phyloP scores from a whole-genome alignment of 2,888 invertebrate species.

The Biston betularia region DNA sequence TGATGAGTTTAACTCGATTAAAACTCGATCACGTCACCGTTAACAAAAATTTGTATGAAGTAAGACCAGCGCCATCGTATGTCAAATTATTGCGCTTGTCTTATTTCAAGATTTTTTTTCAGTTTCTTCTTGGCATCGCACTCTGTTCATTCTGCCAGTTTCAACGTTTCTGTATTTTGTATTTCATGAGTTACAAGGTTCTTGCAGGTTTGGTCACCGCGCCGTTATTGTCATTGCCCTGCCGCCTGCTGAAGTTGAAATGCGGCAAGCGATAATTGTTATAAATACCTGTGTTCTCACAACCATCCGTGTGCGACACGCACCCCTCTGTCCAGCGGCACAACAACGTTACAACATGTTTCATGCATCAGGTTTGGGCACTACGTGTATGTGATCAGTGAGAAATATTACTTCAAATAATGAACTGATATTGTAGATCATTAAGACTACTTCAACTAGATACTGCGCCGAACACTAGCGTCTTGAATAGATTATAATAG shows the following conservation, averaged over 20 bases:
- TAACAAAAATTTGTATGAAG: too few relatives aligned
- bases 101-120: too few relatives aligned
- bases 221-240: neutral
- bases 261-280: conserved; percentile 1
- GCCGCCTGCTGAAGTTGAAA: neutral
- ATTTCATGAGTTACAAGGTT: too few relatives aligned
- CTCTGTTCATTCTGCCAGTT: too few relatives aligned
- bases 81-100: too few relatives aligned
- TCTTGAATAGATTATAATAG: neutral
- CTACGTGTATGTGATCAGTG: conserved; percentile 56
- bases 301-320: conserved; percentile 96
- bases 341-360: conserved; percentile 87
- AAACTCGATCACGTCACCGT: too few relatives aligned
- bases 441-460: conserved; percentile 49
- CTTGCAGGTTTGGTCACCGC: too few relatives aligned
- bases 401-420: conserved; percentile 60
- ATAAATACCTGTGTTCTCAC: conserved; percentile 95
- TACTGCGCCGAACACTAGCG: neutral
- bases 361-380: conserved; percentile 84
- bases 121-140: too few relatives aligned
- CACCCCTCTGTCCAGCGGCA: conserved; percentile 94
- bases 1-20: too few relatives aligned
- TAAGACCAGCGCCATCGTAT: too few relatives aligned
- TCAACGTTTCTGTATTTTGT: too few relatives aligned
- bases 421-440: conserved; percentile 2